Conservation (phyloP, 1,140 invertebrate genomes). For the Streblospio benedicti region DNA sequence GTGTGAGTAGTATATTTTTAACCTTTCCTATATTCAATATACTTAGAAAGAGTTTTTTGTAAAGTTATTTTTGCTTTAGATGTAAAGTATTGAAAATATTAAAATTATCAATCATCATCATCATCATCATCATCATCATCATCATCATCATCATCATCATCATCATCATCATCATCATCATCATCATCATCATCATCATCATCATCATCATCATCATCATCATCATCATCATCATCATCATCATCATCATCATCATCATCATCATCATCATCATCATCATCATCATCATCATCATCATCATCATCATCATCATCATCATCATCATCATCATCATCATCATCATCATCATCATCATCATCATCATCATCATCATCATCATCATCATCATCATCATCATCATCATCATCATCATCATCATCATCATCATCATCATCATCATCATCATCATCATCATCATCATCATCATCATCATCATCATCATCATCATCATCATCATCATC, state of each 20-base stretch:
- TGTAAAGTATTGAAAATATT: too few species aligned
- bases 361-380: not conserved
- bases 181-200: not conserved
- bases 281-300: not conserved
- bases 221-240: not conserved
- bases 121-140: not conserved
- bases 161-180: not conserved
- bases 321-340: constrained; percentile 1
- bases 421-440: not conserved
- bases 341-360: not conserved
- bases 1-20: too few species aligned
- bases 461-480: not conserved
- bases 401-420: not conserved
- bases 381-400: constrained; percentile 1
- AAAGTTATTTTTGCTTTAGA: too few species aligned
- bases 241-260: not conserved
- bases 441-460: constrained; percentile 1
- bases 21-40: too few species aligned
- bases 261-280: not conserved
- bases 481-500: not conserved
- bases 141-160: constrained; percentile 1
- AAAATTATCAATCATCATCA: not conserved
- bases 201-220: constrained; percentile 1
- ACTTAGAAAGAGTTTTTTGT: too few species aligned
- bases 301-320: not conserved